Evolutionary conservation across 2,888 invertebrate genomes (phyloP).

Genomic region (Ophion obscuratus): DNA sequence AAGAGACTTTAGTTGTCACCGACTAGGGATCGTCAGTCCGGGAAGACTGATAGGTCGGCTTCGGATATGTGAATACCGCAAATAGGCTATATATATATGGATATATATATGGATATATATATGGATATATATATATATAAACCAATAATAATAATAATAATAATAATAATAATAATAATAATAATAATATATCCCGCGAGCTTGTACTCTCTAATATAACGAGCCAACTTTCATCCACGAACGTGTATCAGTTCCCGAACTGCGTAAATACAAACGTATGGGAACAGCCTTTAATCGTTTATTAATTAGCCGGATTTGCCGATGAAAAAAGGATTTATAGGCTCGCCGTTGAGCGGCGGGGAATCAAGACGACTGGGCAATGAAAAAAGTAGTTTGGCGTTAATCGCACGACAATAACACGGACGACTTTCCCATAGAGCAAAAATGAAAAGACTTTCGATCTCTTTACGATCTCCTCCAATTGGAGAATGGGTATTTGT

Average conservation of each 20-base stretch:
- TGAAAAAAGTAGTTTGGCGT: neutral
- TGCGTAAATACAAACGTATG: too few species aligned
- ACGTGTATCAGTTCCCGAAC: neutral
- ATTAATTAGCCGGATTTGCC: constrained; percentile 51
- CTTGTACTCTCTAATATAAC: constrained; percentile 45
- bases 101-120: too few species aligned
- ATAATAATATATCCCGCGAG: neutral
- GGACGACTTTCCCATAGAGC: constrained; percentile 1
- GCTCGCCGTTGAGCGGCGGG: neutral
- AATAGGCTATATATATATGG: neutral
- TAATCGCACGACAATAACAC: neutral
- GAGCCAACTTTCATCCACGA: constrained; percentile 19
- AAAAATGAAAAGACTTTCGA: constrained; percentile 15
- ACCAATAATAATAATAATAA: too few species aligned
- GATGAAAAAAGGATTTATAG: constrained; percentile 42
- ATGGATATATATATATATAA: too few species aligned
- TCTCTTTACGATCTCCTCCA: neutral
- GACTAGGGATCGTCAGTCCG: constrained; percentile 34
- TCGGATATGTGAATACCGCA: constrained; percentile 48
- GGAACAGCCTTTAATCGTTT: constrained; percentile 20
- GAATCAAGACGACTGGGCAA: constrained; percentile 4
- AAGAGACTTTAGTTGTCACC: constrained; percentile 37
- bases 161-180: too few species aligned
- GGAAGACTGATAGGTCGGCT: constrained; percentile 51
- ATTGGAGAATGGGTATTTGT: too few species aligned